Conservation (phyloP, 2,113 vertebrate species). For the Crypturellus undulatus region DNA sequence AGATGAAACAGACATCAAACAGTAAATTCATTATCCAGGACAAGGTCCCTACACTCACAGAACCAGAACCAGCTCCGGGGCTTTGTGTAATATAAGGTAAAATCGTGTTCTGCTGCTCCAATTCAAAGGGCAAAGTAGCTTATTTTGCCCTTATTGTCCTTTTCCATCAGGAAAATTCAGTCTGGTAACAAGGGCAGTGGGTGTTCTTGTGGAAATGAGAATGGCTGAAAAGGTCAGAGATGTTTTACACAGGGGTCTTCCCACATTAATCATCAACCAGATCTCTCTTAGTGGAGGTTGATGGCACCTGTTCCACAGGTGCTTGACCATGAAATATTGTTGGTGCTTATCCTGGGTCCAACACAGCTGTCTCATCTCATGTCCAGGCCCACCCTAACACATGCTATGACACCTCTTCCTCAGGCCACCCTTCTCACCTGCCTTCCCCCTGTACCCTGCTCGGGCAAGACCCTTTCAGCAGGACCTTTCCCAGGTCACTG, state of each 20-base stretch:
- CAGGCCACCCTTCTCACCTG: not conserved
- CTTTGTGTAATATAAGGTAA: not conserved
- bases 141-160: not conserved
- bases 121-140: not conserved
- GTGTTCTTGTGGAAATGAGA: not conserved
- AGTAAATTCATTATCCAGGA: not conserved
- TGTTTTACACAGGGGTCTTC: not conserved
- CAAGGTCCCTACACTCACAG: not conserved
- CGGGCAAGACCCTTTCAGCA: not conserved
- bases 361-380: rapidly evolving
- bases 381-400: rapidly evolving
- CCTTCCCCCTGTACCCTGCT: not conserved
- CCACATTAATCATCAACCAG: not conserved
- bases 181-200: not conserved
- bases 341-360: not conserved
- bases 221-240: not conserved
- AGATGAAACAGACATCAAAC: not conserved
- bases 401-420: not conserved
- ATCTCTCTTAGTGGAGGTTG: not conserved
- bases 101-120: not conserved
- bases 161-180: not conserved
- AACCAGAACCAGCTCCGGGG: not conserved
- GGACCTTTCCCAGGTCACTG: not conserved
- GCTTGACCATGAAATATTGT: not conserved
- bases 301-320: rapidly evolving